Base-by-base conservation (phyloP, 1,140 invertebrate species). In the Scaptomyza montana region DNA sequence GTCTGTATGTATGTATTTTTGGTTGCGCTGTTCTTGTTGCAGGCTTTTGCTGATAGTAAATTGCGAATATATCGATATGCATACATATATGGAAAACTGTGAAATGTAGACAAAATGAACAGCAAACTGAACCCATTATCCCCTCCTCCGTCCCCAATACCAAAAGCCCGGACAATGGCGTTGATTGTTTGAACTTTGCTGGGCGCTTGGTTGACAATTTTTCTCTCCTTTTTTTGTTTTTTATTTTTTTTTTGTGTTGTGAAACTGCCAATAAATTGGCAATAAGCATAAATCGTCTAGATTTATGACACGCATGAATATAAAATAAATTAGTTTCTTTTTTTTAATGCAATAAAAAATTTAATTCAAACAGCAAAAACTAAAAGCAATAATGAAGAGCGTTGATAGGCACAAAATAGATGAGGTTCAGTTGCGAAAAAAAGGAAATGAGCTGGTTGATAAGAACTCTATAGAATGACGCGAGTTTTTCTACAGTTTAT, bases 101-200 rank as follows among this genome's bases (percentile, higher is more conserved):
- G 60, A 70, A 74, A 49, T 63, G 57, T 64, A 39, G 64, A 46
- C 67, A 74, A 80, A 85, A 85, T 81, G 49, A 76, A 87, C 69
- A 65, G 75, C 55, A 55, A 47, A 45, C 55, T 46, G 53, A 36
- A 54, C 25, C 56, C 43, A 13, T 7, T 51, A 5, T n/a, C 1
- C 39, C 12, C 10, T 7, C 2, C 39, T n/a, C 39, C 5, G 8
- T 5, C 30, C 33, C 39, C 39, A 3, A n/a, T n/a, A 12, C 39
- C 5, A 12, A 5, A 2, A n/a, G 39, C 28, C 12, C 21, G 77
- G 54, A 89, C 84, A 87, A 87, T 87, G 79, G 79, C 69, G 84
- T 71, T 84, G 84, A 87, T 89, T 87, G 84, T 87, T 87, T 84
- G 77, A 87, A 89, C 79, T 85, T 86, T 79, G 74, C 72, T 78